These are phyloP conservation scores for Xylocampa areola DNA, from an alignment of 2,888 invertebrate genomes.

Conservation along the genomic window DNA sequence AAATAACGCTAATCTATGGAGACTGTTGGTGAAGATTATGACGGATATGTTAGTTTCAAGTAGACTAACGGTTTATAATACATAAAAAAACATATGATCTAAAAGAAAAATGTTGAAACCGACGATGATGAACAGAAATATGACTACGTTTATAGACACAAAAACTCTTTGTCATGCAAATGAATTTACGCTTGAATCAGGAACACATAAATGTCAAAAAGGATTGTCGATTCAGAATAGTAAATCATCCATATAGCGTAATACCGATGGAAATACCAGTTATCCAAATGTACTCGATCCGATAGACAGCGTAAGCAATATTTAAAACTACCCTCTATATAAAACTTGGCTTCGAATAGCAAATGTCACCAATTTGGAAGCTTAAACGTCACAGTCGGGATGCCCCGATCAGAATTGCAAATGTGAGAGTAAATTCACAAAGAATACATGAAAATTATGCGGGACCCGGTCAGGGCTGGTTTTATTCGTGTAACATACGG, in stretches of 20 bases:
- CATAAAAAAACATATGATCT: no score
- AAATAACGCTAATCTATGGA: no score
- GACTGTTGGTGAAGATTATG: no score
- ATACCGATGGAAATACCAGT: constrained; percentile 52
- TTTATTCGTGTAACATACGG: constrained; percentile 71
- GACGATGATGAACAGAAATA: background rate
- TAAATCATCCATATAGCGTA: constrained; percentile 51
- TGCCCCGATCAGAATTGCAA: constrained; percentile 78
- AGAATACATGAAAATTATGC: constrained; percentile 83
- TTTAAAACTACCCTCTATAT: constrained; percentile 57
- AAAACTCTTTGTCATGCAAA: constrained; percentile 19
- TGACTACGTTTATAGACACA: background rate
- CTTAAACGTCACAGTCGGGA: constrained; percentile 60
- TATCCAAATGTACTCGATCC: constrained; percentile 29
- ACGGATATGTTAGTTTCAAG: no score
- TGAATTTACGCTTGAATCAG: constrained; percentile 13
- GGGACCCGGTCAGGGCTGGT: constrained; percentile 66
- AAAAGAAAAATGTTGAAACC: background rate
- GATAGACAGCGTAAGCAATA: constrained; percentile 54
- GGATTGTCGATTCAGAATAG: constrained; percentile 33
- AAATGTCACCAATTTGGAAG: constrained; percentile 59
- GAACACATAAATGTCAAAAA: constrained; percentile 33
- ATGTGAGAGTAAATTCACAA: constrained; percentile 79
- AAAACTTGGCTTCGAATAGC: constrained; percentile 58
- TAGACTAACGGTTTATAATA: no score